phyloP scores from a whole-genome alignment of 2,113 vertebrate species.

The Cervus canadensis region DNA sequence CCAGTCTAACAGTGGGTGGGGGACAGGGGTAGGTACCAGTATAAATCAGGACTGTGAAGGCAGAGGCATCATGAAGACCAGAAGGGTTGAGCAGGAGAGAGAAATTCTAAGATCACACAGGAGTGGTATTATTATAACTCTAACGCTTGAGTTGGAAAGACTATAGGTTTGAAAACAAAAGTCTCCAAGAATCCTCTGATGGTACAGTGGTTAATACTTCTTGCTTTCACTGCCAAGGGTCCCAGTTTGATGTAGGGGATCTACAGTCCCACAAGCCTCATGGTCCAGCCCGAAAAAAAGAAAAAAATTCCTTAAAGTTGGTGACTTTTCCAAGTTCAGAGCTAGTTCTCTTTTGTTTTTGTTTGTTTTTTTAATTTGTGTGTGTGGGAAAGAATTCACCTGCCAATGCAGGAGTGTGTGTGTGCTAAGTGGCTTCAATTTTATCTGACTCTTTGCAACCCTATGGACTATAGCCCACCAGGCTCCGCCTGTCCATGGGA shows the following conservation, averaged over 20 bases:
- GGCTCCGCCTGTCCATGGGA: no score
- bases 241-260: neutral
- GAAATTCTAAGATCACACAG: no score
- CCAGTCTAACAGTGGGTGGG: neutral
- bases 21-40: neutral
- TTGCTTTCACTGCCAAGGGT: neutral
- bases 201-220: neutral
- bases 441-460: no score
- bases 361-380: neutral
- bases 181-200: neutral
- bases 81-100: neutral
- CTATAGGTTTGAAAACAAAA: neutral
- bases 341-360: neutral
- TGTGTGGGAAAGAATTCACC: neutral
- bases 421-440: no score
- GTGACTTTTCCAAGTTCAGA: neutral
- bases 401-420: no score
- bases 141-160: neutral
- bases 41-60: neutral
- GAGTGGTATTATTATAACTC: neutral
- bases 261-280: neutral
- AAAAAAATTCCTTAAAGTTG: neutral
- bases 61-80: neutral
- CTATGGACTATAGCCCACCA: no score
- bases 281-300: neutral